Conservation (phyloP, 2,113 vertebrate genomes). For the Bombycilla garrulus region DNA sequence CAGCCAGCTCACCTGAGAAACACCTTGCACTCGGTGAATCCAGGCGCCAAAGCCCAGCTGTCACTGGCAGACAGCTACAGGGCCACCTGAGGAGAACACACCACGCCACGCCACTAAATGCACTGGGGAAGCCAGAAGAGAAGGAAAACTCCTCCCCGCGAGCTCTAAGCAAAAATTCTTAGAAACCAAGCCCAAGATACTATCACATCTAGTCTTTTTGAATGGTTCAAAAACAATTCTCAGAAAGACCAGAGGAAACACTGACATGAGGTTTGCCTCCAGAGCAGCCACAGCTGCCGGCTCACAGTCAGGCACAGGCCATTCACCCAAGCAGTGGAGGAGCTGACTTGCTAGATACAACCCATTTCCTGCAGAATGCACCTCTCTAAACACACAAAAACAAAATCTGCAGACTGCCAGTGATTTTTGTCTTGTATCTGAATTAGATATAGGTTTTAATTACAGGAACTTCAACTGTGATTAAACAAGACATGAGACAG, state of each 20-base stretch:
- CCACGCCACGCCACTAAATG: rapidly evolving
- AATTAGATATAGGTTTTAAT: background rate
- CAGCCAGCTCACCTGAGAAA: background rate
- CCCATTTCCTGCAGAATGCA: background rate
- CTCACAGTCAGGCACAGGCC: background rate
- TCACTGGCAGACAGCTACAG: background rate
- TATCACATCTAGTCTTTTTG: background rate
- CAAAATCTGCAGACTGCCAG: background rate
- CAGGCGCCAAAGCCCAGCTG: background rate
- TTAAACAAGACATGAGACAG: background rate
- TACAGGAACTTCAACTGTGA: background rate
- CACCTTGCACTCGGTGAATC: background rate
- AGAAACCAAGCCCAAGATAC: background rate
- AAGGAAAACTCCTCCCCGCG: background rate
- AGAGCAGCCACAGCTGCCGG: rapidly evolving
- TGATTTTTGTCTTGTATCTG: background rate
- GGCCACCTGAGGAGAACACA: background rate
- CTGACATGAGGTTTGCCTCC: background rate
- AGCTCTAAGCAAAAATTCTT: background rate
- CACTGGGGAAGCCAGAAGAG: background rate
- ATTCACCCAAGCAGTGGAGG: background rate
- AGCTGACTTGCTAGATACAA: background rate
- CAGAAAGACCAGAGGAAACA: background rate
- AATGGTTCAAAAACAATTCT: background rate
- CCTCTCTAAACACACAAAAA: background rate